Conservation (phyloP, 2,888 invertebrate species). For the Dryomyza anilis region DNA sequence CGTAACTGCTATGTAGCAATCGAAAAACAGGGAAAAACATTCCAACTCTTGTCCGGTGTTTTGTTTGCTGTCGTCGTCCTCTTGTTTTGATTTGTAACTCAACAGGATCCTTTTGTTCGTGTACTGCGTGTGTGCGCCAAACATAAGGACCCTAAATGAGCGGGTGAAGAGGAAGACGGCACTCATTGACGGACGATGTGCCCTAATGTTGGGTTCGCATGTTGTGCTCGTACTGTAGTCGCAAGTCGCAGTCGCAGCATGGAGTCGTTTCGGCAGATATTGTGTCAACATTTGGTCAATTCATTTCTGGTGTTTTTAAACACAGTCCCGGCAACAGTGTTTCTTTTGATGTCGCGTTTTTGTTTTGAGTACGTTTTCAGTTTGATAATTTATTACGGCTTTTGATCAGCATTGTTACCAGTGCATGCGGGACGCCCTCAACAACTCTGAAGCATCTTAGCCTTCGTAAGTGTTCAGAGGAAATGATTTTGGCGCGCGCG, state of each 20-base stretch:
- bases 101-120: constrained; percentile 51
- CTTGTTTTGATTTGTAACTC: constrained; percentile 57
- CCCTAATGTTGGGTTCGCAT: constrained; percentile 17
- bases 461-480: not conserved
- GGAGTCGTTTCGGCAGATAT: constrained; percentile 21
- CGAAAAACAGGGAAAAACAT: constrained; percentile 21
- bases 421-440: constrained; percentile 26
- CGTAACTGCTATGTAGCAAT: not conserved
- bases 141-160: constrained; percentile 10
- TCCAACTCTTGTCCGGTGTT: constrained; percentile 46
- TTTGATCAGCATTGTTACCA: constrained; percentile 29
- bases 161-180: not conserved
- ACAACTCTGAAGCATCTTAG: constrained; percentile 4
- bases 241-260: constrained; percentile 15
- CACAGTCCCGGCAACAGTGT: not conserved
- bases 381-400: constrained; percentile 51
- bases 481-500: constrained; percentile 9
- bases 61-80: constrained; percentile 56
- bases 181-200: constrained; percentile 15
- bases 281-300: constrained; percentile 26
- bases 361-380: constrained; percentile 16
- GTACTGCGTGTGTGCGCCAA: constrained; percentile 1
- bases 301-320: not conserved
- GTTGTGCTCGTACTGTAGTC: constrained; percentile 1
- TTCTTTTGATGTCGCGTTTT: constrained; percentile 7